Conservation (phyloP, 2,888 invertebrate species). For the Plagodis dolabraria region DNA sequence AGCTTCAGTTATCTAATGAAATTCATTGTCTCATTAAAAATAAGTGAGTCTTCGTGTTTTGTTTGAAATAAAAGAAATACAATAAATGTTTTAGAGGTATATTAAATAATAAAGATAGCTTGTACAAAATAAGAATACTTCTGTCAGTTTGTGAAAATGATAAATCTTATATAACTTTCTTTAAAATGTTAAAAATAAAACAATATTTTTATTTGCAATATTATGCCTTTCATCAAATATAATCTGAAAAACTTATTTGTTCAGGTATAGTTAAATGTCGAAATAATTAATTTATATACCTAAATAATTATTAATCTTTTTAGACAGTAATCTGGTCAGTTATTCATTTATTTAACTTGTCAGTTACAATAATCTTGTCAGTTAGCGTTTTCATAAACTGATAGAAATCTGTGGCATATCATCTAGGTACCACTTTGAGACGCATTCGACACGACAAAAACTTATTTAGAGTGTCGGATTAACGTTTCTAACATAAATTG, state of each 20-base stretch:
- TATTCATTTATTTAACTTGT: no score
- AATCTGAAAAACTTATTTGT: no score
- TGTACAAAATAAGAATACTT: conserved; percentile 31
- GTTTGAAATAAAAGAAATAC: conserved; percentile 16
- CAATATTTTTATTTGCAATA: no score
- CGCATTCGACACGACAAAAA: conserved; percentile 50
- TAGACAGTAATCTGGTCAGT: no score
- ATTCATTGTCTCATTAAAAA: neutral
- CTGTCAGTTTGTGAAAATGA: conserved; percentile 18
- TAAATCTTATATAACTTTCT: neutral
- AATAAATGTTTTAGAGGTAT: conserved; percentile 32
- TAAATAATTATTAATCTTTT: no score
- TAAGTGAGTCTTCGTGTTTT: no score
- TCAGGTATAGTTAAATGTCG: no score
- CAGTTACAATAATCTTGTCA: neutral
- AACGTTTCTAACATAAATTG: conserved; percentile 61
- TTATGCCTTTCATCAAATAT: no score
- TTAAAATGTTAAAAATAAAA: neutral
- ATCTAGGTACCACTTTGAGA: conserved; percentile 63
- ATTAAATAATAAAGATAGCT: conserved; percentile 34
- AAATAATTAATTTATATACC: no score
- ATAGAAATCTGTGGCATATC: conserved; percentile 77
- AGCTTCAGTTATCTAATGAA: neutral
- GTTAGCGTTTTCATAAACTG: conserved; percentile 62
- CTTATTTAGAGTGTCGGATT: conserved; percentile 43